Base-by-base conservation (phyloP, 2,113 vertebrate species). In the Clarias gariepinus region DNA sequence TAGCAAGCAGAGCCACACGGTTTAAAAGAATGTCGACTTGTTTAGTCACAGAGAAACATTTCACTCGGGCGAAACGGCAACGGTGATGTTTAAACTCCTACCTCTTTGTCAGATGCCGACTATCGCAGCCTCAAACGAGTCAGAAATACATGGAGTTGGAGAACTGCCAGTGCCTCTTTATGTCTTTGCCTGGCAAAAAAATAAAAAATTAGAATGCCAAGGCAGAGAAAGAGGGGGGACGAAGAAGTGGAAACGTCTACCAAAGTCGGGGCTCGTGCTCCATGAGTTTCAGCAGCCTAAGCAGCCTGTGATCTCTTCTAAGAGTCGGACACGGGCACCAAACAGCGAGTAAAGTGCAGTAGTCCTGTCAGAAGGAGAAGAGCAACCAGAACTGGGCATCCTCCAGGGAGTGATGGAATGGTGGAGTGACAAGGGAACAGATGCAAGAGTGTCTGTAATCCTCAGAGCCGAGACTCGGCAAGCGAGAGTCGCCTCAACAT, bases 41-140 rank as follows among this genome's bases (percentile, higher is more conserved):
- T 66, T 66, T 30, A 18, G 63, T 53, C 57, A 60, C 55, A 53
- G 4, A 15, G 23, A n/a, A 33, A 60, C 64, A 76, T 73, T 30
- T 18, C 8, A 57, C 3, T 86, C 78, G 33, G 80, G 81, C 11
- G 23, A 53, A 28, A 85, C 5, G 53, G 30, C 73, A 68, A 33
- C 47, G 53, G 61, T 47, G 68, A 80, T 30, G 58, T 25, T 58
- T 41, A 8, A 85, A 82, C 83, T 90, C 91, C 85, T 91, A 92
- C 91, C 91, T 92, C 91, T 92, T 89, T 90, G 78, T 89, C 86
- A 89, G 91, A 91, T 90, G 90, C 91, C 90, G 88, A 88, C 89
- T 90, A 90, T 89, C 88, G 80, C 90, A 87, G 90, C 86, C 82
- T 87, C 47, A 82, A 84, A 87, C 86, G 89, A 88, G 88, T 92